Conservation (phyloP, 2,888 invertebrate species). For the Temnothorax ravouxi region DNA sequence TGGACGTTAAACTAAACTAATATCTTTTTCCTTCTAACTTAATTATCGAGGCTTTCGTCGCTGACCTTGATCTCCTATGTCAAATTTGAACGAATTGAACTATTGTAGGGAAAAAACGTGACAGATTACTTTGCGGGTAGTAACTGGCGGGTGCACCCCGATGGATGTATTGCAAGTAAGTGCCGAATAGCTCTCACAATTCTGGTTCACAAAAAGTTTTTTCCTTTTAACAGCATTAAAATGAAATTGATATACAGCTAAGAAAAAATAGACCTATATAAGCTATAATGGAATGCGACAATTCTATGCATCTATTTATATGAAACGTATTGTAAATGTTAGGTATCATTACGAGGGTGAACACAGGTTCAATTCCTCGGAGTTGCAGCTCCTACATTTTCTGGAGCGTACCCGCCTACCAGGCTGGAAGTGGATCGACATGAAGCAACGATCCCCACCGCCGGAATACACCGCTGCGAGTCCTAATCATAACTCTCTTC, state of each 20-base stretch:
- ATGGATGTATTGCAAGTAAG: constrained; percentile 89
- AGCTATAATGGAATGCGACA: neutral
- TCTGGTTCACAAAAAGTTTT: neutral
- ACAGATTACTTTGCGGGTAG: constrained; percentile 91
- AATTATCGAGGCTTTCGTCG: constrained; percentile 44
- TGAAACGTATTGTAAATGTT: constrained; percentile 22
- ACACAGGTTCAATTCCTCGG: constrained; percentile 90
- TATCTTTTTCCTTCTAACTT: neutral
- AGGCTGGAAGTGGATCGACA: constrained; percentile 93
- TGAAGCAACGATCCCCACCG: constrained; percentile 89
- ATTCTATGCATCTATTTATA: neutral
- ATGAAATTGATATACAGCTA: neutral
- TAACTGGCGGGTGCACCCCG: constrained; percentile 95
- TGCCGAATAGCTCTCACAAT: constrained; percentile 35
- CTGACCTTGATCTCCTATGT: constrained; percentile 9
- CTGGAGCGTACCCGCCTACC: constrained; percentile 92
- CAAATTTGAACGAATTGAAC: constrained; percentile 58
- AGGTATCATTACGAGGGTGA: constrained; percentile 93
- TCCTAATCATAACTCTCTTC: constrained; percentile 74
- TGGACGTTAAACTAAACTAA: neutral
- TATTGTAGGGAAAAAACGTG: constrained; percentile 87
- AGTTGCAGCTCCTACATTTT: constrained; percentile 93
- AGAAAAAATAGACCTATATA: neutral
- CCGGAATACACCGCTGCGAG: constrained; percentile 88
- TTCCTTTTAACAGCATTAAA: neutral